These are phyloP conservation scores for Drosophila vallismaia DNA, from an alignment of 2,888 invertebrate species.

Conservation along the genomic window DNA sequence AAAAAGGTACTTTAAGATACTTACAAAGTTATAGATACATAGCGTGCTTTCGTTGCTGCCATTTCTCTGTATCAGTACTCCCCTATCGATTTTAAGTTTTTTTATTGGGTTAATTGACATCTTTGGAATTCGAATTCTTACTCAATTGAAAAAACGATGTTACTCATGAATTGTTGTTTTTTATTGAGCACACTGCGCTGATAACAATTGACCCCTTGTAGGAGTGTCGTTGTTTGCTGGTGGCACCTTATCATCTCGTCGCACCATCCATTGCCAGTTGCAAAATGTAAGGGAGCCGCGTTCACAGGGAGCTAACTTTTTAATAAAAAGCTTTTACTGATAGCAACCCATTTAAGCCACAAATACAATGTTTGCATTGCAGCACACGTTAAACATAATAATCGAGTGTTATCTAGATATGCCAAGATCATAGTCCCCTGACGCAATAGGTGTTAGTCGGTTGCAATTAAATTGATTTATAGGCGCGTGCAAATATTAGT, in stretches of 20 bases:
- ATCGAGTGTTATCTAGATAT: conserved; percentile 6
- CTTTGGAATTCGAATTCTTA: conserved; percentile 2
- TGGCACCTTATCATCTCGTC: conserved; percentile 33
- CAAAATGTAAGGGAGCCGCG: conserved; percentile 14
- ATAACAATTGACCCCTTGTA: conserved; percentile 61
- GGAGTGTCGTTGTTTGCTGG: conserved; percentile 31
- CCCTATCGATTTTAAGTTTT: conserved; percentile 19
- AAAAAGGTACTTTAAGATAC: conserved; percentile 72
- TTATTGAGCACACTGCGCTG: conserved; percentile 31
- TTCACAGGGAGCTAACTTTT: conserved; percentile 1
- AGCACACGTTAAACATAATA: neutral
- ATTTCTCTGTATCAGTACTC: neutral
- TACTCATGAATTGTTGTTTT: conserved; percentile 2
- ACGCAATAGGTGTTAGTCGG: conserved; percentile 7
- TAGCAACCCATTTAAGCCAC: conserved; percentile 3
- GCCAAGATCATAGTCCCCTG: neutral
- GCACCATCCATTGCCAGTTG: conserved; percentile 3
- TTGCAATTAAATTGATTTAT: conserved; percentile 23
- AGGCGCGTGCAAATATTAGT: neutral
- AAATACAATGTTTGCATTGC: conserved; percentile 28
- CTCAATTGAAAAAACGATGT: conserved; percentile 26
- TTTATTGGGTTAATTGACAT: conserved; percentile 21
- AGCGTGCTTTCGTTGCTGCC: conserved; percentile 16
- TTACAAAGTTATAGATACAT: conserved; percentile 3
- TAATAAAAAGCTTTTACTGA: neutral